Base-by-base conservation (phyloP, 2,888 invertebrate genomes). In the Cremastobaeus sp. region DNA sequence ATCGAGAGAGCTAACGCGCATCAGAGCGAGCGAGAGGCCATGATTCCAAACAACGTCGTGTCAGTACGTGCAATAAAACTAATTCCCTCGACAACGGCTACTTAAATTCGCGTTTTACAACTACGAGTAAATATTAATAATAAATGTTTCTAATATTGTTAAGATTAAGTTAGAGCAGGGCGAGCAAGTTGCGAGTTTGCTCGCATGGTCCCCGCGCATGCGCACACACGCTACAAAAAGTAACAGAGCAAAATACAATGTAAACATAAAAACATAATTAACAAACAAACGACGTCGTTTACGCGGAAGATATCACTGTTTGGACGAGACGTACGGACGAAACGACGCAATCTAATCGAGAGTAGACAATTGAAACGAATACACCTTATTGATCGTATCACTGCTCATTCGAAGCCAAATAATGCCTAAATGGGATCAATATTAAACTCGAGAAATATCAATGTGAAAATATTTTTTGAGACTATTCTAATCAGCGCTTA, bases 391-490 rank as follows among this genome's bases (percentile, higher is more conserved):
- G 75, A 79, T 79, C 78, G 79, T 77, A 76, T 79, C 77, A 76
- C 78, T 79, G 82, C 80, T 83, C 80, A 78, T 81, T 80, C 71
- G 71, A 80, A 82, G 80, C 81, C 81, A 81, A 83, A 82, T 79
- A 81, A 78, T 76, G 78, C 81, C 82, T 85, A 84, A 76, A 81
- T 82, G 85, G 85, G 85, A 85, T 83, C 85, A 85, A 84, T 81
- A 80, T 81, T 54, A 30, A 80, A 81, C 79, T 80, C 79, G 78
- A 79, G 77, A 79, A 84, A 64, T 84, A 85, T 85, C 84, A 84
- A 82, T 80, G 81, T 80, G 79, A 83, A 84, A 83, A 85, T 85
- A 85, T 85, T 85, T 85, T 85, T 85, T 83, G 84, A 85, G 60
- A 81, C 80, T 84, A 82, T 84, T 84, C 80, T 82, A 82, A 82